Evolutionary conservation across 1,140 invertebrate species (phyloP).

Genomic region (Melanaphis sacchari): DNA sequence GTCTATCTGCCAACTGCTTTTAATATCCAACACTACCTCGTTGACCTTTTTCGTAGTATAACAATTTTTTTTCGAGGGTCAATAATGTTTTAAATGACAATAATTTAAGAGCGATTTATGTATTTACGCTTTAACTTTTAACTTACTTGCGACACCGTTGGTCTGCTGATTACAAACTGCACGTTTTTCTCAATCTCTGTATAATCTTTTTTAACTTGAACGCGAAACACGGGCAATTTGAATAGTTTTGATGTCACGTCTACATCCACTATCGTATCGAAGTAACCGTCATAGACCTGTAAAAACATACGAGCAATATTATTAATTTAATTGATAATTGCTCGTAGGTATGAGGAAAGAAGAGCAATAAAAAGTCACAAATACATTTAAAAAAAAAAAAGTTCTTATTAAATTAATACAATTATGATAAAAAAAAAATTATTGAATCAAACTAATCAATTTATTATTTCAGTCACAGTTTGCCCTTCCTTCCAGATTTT

Average conservation of each 20-base stretch:
- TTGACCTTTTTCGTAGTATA: constrained; percentile 38
- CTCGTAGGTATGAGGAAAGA: background rate
- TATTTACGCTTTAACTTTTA: background rate
- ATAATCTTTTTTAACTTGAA: constrained; percentile 73
- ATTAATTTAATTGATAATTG: background rate
- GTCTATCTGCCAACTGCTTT: constrained; percentile 66
- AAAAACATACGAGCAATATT: background rate
- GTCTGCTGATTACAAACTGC: constrained; percentile 62
- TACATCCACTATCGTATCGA: constrained; percentile 68
- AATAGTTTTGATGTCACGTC: constrained; percentile 70
- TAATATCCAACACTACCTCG: constrained; percentile 64
- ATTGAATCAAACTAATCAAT: too few relatives aligned
- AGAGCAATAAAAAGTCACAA: background rate
- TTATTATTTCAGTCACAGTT: background rate
- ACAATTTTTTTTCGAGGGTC: background rate
- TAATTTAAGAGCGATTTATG: background rate
- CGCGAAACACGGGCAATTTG: constrained; percentile 70
- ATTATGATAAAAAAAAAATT: too few relatives aligned
- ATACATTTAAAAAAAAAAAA: background rate
- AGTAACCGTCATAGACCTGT: constrained; percentile 69
- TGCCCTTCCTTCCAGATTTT: background rate
- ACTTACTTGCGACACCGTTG: constrained; percentile 20
- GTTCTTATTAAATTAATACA: too few relatives aligned
- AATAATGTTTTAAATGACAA: background rate
- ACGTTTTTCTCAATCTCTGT: constrained; percentile 69